Evolutionary conservation across 2,888 invertebrate species (phyloP).

Genomic region (Rutpela maculata): DNA sequence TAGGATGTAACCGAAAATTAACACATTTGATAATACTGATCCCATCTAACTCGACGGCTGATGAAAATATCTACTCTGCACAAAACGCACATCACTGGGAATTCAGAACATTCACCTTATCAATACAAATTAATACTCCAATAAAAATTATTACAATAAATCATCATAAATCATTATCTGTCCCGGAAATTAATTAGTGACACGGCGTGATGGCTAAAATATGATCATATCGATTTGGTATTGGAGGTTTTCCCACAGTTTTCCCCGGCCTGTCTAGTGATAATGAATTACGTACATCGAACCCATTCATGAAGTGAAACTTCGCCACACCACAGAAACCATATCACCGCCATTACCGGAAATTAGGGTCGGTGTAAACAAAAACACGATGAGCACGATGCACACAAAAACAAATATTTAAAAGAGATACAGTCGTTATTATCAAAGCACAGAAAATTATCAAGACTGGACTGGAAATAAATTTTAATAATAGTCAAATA

Average conservation of each 20-base stretch:
- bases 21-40: neutral
- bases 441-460: too few relatives aligned
- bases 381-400: neutral
- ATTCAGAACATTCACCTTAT: neutral
- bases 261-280: neutral
- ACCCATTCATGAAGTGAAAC: neutral
- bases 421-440: neutral
- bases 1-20: too few relatives aligned
- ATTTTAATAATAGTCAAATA: too few relatives aligned
- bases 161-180: slow-evolving; percentile 1
- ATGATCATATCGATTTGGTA: neutral
- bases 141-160: neutral
- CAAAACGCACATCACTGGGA: neutral
- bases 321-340: slow-evolving; percentile 3
- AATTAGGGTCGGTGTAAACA: neutral
- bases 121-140: neutral
- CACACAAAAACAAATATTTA: neutral
- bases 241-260: neutral
- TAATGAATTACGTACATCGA: neutral
- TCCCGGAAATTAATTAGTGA: neutral
- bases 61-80: neutral
- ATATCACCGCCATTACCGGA: neutral
- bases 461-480: too few relatives aligned
- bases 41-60: neutral
- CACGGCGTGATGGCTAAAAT: neutral